These are phyloP conservation scores for Euglossa dilemma DNA, from an alignment of 1,140 invertebrate genomes.

Conservation along the genomic window DNA sequence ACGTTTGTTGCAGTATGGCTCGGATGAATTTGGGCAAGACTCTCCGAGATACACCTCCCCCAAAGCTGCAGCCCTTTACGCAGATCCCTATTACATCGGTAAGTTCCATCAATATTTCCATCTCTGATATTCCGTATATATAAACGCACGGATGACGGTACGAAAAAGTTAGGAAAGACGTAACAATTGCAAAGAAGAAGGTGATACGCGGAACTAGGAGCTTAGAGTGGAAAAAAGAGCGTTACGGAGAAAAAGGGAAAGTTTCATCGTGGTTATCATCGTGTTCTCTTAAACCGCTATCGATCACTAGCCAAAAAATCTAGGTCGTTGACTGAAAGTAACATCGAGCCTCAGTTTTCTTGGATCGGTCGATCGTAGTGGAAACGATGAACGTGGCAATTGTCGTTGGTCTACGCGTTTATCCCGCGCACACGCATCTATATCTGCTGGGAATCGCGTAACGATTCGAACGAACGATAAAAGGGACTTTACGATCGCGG, in stretches of 20 bases:
- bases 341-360: slow-evolving; percentile 4
- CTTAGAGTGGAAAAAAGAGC: background rate
- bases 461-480: slow-evolving; percentile 68
- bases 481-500: slow-evolving; percentile 68
- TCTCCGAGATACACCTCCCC: slow-evolving; percentile 93
- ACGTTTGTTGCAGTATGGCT: slow-evolving; percentile 89
- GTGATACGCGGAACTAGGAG: background rate
- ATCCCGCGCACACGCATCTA: background rate
- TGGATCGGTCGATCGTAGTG: slow-evolving; percentile 40
- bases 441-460: slow-evolving; percentile 64
- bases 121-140: no score
- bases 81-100: slow-evolving; percentile 83
- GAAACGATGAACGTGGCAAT: background rate
- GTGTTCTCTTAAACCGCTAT: slow-evolving; percentile 29
- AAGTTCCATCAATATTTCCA: slow-evolving; percentile 50
- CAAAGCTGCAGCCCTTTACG: slow-evolving; percentile 84
- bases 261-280: background rate
- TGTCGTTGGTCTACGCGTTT: no score
- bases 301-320: slow-evolving; percentile 35
- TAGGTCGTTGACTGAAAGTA: slow-evolving; percentile 40
- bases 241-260: background rate
- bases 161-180: no score
- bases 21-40: slow-evolving; percentile 94
- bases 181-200: no score
- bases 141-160: no score